Base-by-base conservation (phyloP, 2,113 vertebrate genomes). In the Muntiacus reevesi region DNA sequence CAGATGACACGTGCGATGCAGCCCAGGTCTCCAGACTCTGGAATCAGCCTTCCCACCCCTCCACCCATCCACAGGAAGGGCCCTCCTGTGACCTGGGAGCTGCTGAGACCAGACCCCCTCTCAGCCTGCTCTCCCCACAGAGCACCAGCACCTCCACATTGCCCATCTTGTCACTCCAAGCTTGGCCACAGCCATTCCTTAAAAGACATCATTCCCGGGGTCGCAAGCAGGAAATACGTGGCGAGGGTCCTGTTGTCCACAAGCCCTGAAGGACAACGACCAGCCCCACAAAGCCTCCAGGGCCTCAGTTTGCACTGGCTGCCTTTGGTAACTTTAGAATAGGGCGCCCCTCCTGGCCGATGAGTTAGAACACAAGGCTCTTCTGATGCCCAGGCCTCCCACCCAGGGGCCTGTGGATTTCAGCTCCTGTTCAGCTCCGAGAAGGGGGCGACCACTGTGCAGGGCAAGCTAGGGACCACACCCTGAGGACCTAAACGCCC, bases 271-370 rank as follows among this genome's bases (percentile, higher is more conserved):
- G 28, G 57, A 43, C 86, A 50, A 45, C 16, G n/a, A 43, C 45
- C 45, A 6, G 33, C 12, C n/a, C 27, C 45, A 16, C 4, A 13
- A 13, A 33, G 30, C 57, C 55, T 89, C 33, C 21, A 45, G 33
- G 2, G 84, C 9, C 91, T 90, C 30, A 2, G 52, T 33, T 25
- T 17, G 30, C n/a, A 19, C 33, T 4, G 27, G 62, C 33, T 3
- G 43, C 62, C 10, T 86, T 50, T 67, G 89, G 33, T 86, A 98
- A 95, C 82, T 54, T 79, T 89, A 87, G 96, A 92, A 79, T 6
- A 64, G 62, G 27, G 91, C 2, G 28, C 91, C 91, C 96, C 97
- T 97, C 71, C 67, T 64, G 97, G 95, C 45, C 64, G 50, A 59
- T 45, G 62, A 33, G 2, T 45, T n/a, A 78, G 16, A 86, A 36